Evolutionary conservation across 23 tunicate species (phyloP).

Genomic region (Botrylloides violaceus): DNA sequence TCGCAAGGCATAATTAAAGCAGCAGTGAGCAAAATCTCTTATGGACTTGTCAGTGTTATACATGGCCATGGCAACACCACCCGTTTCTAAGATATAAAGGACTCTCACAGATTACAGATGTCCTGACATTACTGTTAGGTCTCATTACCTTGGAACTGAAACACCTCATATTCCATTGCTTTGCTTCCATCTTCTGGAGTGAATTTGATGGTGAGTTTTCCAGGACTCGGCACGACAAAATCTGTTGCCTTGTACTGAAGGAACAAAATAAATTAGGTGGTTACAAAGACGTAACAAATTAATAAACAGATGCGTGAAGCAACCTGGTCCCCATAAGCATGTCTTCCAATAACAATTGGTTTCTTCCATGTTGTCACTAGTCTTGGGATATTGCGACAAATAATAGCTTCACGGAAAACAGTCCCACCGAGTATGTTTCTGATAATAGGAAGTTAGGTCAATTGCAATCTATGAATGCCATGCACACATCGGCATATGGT

Average conservation of each 20-base stretch:
- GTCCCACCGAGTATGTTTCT: conserved; percentile 97
- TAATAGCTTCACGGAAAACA: conserved; percentile 93
- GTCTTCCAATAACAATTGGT: conserved; percentile 87
- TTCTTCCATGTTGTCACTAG: conserved; percentile 93
- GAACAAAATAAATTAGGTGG: background rate
- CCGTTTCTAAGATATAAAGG: conserved; percentile 35
- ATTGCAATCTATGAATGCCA: too few relatives aligned
- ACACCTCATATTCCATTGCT: conserved; percentile 48
- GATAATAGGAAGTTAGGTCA: background rate
- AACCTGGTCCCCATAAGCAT: conserved; percentile 94
- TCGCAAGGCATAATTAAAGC: conserved; percentile 67
- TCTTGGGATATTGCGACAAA: conserved; percentile 83
- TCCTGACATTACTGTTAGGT: too few relatives aligned
- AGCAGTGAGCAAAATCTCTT: conserved; percentile 85
- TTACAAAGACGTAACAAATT: background rate
- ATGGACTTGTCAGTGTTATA: conserved; percentile 95
- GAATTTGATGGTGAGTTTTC: conserved; percentile 57
- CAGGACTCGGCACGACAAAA: conserved; percentile 92
- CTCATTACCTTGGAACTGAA: conserved; percentile 85
- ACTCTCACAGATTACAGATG: background rate
- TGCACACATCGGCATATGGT: too few relatives aligned
- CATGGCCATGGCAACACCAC: conserved; percentile 98
- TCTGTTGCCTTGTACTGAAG: conserved; percentile 91
- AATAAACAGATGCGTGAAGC: background rate
- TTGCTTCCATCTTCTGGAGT: conserved; percentile 33